Base-by-base conservation (phyloP, 1,140 invertebrate species). In the Heliconius congener region DNA sequence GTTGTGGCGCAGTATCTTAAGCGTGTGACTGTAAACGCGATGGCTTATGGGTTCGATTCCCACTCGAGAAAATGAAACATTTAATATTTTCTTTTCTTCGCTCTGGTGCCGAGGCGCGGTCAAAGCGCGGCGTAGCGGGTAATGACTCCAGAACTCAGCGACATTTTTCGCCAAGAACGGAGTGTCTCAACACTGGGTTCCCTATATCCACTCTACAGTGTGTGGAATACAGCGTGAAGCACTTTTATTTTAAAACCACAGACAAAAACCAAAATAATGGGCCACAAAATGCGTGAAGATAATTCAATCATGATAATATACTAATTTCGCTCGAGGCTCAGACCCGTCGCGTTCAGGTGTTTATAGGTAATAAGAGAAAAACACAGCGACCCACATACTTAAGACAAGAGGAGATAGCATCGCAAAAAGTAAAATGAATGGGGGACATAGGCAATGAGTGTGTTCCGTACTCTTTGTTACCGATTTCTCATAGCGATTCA, bases 401-500 rank as follows among this genome's bases (percentile, higher is more conserved):
- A 82, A 85, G 82, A 87, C 83, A 85, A 85, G 81, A 86, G 86
- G 81, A 86, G 86, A 88, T 88, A 81, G 79, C 84, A 86, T 88
- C 82, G 83, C 84, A 89, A 90, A 89, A 88, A 90, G 77, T 83
- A 83, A 87, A 91, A 91, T 88, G 90, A 93, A 91, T 92, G 87
- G 82, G 86, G 82, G 87, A 88, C 84, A 81, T 78, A 75, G 83
- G 86, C 88, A 90, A 91, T 89, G 89, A 88, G 82, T 82, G 86
- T 90, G 85, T 91, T 90, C 85, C 88, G 88, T 91, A 90, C 82
- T 87, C 86, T 91, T 93, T 91, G 90, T 91, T 87, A 86, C 77
- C 87, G 89, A 92, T 94, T 90, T 93, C 90, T 89, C 86, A 88
- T 83, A 87, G 88, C 85, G 88, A 92, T 93, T 92, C 86, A 85